Base-by-base conservation (phyloP, 2,888 invertebrate genomes). In the Rosalia funebris region DNA sequence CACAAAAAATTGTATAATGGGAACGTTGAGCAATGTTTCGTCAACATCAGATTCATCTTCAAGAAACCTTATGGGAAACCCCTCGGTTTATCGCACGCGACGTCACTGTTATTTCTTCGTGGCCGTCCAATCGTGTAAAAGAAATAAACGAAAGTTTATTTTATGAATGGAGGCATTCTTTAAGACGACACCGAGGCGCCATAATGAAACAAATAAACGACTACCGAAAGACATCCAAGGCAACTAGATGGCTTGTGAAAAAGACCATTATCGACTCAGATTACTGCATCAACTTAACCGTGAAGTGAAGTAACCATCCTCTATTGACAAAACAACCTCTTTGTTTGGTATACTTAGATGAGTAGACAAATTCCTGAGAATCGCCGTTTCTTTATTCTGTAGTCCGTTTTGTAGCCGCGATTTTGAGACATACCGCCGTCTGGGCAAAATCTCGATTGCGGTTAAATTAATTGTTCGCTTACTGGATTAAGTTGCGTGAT, bases 181-280 rank as follows among this genome's bases (percentile, higher is more conserved):
- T 36, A 55, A 45, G 52, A 62, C 48, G 62, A 64, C 65, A 57
- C 63, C 60, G 48, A 66, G 69, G 69, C 67, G 69, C 69, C 69
- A 64, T 52, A 61, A 59, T 57, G 57, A 60, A 57, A 50, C 41
- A 63, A 60, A 62, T 58, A 64, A 66, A 66, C 47, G 60, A 62
- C 45, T 55, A 62, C 60, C 46, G 57, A 66, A 58, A 61, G 56
- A 55, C 45, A 50, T 50, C 62, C 62, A 57, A 60, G 62, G 57
- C 66, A 69, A 66, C 63, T 54, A 69, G 68, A 70, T 67, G 69
- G 67, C 63, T 68, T 63, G 65, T 67, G 69, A 68, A 70, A 68
- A 73, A 71, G 63, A 62, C 65, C 55, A 70, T 70, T 69, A 66
- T 63, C 67, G 66, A 71, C 69, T 69, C 63, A 63, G 48, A 57